These are phyloP conservation scores for Leucoptera coffeella DNA, from an alignment of 2,888 invertebrate genomes.

Conservation along the genomic window DNA sequence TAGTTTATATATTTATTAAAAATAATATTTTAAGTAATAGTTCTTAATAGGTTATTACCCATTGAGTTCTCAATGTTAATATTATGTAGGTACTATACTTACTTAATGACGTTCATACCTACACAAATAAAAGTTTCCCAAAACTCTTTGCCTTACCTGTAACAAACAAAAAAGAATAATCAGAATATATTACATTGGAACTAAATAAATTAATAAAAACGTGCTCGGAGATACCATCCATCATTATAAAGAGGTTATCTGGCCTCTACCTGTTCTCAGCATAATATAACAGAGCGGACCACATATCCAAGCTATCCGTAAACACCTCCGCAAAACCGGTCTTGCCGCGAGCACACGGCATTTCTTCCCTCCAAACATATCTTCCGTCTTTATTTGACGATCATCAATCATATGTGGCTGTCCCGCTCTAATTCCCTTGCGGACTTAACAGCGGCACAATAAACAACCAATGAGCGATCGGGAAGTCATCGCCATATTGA, in stretches of 20 bases:
- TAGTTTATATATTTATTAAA: too few species aligned
- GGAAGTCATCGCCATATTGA: constrained; percentile 45
- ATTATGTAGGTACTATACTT: too few species aligned
- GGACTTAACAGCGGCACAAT: constrained; percentile 31
- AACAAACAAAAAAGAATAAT: constrained; percentile 13
- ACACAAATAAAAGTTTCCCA: too few species aligned
- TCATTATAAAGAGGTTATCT: constrained; percentile 33
- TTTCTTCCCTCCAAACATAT: constrained; percentile 34
- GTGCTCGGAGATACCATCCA: constrained; percentile 13
- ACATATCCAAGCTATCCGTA: constrained; percentile 29
- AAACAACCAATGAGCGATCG: constrained; percentile 24
- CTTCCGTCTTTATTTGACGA: constrained; percentile 43
- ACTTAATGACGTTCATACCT: too few species aligned
- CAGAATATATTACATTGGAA: too few species aligned
- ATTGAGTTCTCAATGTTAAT: too few species aligned
- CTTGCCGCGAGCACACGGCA: constrained; percentile 33
- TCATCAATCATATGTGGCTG: constrained; percentile 42
- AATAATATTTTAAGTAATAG: too few species aligned
- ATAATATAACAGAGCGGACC: constrained; percentile 32
- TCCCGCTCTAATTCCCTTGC: constrained; percentile 32
- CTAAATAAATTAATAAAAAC: neutral
- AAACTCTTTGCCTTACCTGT: constrained; percentile 35
- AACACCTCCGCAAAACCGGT: constrained; percentile 50
- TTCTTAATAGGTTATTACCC: too few species aligned
- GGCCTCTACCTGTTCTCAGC: constrained; percentile 33